Base-by-base conservation (phyloP, 2,888 invertebrate genomes). In the Sisyra terminalis region DNA sequence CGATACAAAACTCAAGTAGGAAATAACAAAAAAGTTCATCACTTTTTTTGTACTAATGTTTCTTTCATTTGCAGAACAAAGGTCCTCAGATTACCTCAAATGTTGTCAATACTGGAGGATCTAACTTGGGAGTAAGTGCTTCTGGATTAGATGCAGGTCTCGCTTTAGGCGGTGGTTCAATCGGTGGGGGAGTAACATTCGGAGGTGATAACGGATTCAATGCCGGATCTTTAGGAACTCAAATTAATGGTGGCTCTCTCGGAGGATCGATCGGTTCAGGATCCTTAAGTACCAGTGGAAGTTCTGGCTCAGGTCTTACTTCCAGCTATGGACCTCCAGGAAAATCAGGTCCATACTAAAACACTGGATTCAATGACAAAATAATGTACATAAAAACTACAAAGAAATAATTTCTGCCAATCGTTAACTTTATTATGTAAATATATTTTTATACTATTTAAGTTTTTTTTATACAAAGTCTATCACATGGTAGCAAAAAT, bases 1-100 rank as follows among this genome's bases (percentile, higher is more conserved):
- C 51, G 59, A 34, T 61, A 61, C 56, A 61, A 60, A 53, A 59
- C 60, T n/a, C 15, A 34, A 34, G 3, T 14, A 34, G 7, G 15
- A 29, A 29, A 29, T 29, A 9, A 29, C 30, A 29, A 9, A 29
- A 29, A 29, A 29, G 10, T 9, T 8, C 10, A 9, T 29, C 8
- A 13, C 3, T 32, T 32, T 32, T 32, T 6, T 5, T 24, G 3
- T 5, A 24, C 7, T 24, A 24, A 24, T 5, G 3, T 24, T 5
- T 24, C 5, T 24, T 24, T 24, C 7, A 5, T 24, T 7, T 7
- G 24, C 7, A 24, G 24, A 24, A 24, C 34, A 15, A 15, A 34
- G 34, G 34, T 8, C 13, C 13, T 34, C 13, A 15, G 13, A 34
- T 34, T 34, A 15, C 34, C n/a, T 14, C 13, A 14, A 15, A 34